Percentiles rank a stretch among this genome's conserved stretches.
Evolutionary conservation across 2,888 invertebrate species (phyloP).

Genomic region (Invenusta paracnida): DNA sequence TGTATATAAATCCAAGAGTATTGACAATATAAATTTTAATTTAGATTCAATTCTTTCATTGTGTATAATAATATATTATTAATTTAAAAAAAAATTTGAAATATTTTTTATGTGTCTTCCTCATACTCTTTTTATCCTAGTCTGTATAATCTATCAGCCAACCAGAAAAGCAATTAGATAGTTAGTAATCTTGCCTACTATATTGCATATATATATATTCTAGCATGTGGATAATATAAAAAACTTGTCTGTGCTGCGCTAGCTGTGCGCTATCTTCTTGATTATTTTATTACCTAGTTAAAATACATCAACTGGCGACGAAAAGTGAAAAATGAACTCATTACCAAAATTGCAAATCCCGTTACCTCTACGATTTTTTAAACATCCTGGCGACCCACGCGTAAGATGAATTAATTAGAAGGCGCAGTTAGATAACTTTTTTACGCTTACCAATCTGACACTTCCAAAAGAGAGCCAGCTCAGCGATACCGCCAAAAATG

Average conservation of each 20-base stretch:
- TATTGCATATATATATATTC: not conserved
- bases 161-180: not conserved
- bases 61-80: no score
- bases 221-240: not conserved
- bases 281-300: not conserved
- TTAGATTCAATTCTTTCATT: no score
- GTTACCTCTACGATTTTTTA: not conserved
- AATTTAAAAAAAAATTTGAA: no score
- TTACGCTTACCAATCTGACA: not conserved
- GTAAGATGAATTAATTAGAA: no score
- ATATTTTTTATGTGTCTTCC: not conserved
- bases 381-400: not conserved
- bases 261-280: not conserved
- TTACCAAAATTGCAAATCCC: not conserved
- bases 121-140: not conserved
- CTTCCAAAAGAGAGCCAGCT: not conserved
- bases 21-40: no score
- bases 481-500: not conserved
- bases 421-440: not conserved
- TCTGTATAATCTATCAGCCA: not conserved
- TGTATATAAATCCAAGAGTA: no score
- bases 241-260: not conserved
- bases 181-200: not conserved
- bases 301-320: not conserved
- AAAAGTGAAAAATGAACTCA: not conserved